These are phyloP conservation scores for Microchirus variegatus DNA, from an alignment of 2,797 vertebrate species.

Conservation along the genomic window DNA sequence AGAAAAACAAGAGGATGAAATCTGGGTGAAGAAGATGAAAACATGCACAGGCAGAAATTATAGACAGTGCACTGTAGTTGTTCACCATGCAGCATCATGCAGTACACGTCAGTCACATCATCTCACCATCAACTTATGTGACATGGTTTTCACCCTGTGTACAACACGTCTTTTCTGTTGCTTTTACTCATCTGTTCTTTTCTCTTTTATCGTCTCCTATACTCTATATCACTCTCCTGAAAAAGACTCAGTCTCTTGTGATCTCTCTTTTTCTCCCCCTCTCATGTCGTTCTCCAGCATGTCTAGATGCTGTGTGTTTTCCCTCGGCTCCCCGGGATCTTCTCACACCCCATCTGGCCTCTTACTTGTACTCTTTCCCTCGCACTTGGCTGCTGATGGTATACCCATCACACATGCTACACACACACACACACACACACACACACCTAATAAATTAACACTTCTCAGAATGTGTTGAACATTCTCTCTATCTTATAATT, in stretches of 20 bases:
- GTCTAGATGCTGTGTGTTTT: constrained; percentile 34
- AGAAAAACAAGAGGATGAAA: too few relatives aligned
- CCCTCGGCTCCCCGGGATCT: constrained; percentile 43
- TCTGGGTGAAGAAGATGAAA: too few relatives aligned
- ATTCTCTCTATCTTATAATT: constrained; percentile 23
- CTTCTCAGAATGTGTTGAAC: constrained; percentile 46
- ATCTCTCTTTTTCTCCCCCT: neutral
- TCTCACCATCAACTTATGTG: too few relatives aligned
- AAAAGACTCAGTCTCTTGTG: too few relatives aligned
- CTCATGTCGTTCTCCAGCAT: constrained; percentile 13
- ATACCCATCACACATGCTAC: constrained; percentile 35
- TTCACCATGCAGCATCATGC: too few relatives aligned
- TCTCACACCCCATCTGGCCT: constrained; percentile 70
- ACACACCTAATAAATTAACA: constrained; percentile 40
- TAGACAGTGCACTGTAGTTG: too few relatives aligned
- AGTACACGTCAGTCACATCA: too few relatives aligned
- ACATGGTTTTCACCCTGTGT: too few relatives aligned
- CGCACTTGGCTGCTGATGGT: constrained; percentile 56
- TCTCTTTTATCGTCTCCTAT: neutral
- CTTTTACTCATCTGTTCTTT: neutral
- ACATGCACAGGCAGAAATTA: too few relatives aligned
- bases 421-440: neutral
- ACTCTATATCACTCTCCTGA: too few relatives aligned
- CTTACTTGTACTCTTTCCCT: constrained; percentile 35
- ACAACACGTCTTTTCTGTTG: too few relatives aligned